Percentiles rank a stretch among this genome's conserved stretches.
Conservation (phyloP, 2,797 vertebrate species). For the Ctenosaura bakeri region DNA sequence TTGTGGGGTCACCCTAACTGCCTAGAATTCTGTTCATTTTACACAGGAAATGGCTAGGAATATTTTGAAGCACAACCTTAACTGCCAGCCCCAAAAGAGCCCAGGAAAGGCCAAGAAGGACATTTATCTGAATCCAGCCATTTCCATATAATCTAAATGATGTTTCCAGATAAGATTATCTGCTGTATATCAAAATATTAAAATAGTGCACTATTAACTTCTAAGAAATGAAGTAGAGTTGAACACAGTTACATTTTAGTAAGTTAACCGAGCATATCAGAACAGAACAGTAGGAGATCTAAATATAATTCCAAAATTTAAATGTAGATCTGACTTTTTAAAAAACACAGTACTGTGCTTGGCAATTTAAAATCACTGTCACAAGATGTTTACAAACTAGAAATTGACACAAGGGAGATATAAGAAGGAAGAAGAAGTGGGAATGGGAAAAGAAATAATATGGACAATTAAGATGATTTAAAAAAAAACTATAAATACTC, state of each 20-base stretch:
- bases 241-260: neutral
- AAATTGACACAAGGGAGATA: neutral
- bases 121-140: neutral
- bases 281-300: neutral
- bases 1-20: neutral
- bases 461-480: neutral
- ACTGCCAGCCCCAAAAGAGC: conserved; percentile 49
- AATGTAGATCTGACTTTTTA: neutral
- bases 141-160: neutral
- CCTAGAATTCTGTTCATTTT: neutral
- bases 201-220: neutral
- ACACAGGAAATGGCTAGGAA: neutral
- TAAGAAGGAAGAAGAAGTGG: neutral
- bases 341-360: neutral
- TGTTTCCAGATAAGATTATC: neutral
- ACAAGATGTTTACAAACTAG: neutral
- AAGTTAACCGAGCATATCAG: neutral
- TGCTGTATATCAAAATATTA: neutral
- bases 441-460: neutral
- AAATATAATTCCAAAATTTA: neutral
- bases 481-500: neutral
- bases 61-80: conserved; percentile 40
- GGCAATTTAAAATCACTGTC: neutral
- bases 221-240: neutral
- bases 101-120: neutral